These are phyloP conservation scores for Cryptocheilus praepositus DNA, from an alignment of 2,888 invertebrate genomes.

Conservation along the genomic window DNA sequence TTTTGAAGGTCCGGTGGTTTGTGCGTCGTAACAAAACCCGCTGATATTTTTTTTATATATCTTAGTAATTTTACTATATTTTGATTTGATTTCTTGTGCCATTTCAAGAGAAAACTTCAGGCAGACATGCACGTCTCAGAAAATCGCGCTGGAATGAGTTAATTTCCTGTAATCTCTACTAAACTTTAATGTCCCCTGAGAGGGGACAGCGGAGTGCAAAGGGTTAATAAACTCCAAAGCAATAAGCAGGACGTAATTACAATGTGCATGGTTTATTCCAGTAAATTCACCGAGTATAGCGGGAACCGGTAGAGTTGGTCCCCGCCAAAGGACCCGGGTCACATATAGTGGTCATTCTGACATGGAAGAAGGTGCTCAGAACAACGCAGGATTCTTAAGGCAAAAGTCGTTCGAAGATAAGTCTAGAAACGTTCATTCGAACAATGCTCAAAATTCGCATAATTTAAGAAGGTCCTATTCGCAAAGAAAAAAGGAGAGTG, in stretches of 20 bases:
- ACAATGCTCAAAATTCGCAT: constrained; percentile 51
- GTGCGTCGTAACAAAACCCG: too few species aligned
- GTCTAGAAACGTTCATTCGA: constrained; percentile 44
- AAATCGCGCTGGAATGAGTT: too few species aligned
- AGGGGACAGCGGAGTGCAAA: too few species aligned
- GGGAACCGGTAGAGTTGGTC: constrained; percentile 74
- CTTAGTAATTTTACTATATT: too few species aligned
- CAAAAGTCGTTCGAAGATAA: constrained; percentile 66
- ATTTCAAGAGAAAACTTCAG: too few species aligned
- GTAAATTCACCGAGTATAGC: constrained; percentile 72
- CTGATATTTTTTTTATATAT: too few species aligned
- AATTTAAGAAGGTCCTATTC: constrained; percentile 53
- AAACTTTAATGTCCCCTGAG: too few species aligned
- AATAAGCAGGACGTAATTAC: not conserved
- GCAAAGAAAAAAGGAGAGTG: constrained; percentile 54
- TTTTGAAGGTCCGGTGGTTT: too few species aligned
- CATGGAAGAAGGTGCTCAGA: constrained; percentile 49
- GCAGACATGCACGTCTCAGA: too few species aligned
- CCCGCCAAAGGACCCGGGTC: constrained; percentile 69
- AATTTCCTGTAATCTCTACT: too few species aligned
- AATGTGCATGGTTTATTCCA: constrained; percentile 46
- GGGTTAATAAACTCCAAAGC: too few species aligned
- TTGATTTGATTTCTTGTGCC: too few species aligned
- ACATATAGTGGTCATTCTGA: constrained; percentile 69
- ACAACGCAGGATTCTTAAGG: constrained; percentile 47